Evolutionary conservation across 2,888 invertebrate genomes (phyloP).

Genomic region (Pristionchus exspectatus): DNA sequence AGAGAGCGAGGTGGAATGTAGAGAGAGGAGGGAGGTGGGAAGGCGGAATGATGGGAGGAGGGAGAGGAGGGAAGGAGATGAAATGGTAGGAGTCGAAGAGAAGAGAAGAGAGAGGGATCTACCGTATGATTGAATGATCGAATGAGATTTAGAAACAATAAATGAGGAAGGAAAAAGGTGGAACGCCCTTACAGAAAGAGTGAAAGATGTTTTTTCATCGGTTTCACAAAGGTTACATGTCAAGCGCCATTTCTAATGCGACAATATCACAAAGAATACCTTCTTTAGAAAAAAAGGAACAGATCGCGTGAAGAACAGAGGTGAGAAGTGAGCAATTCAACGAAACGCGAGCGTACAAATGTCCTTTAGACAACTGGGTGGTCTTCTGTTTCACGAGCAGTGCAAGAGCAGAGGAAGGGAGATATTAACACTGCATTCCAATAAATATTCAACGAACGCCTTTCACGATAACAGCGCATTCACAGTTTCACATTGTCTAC

Average conservation of each 20-base stretch:
- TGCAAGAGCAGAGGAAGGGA: background rate
- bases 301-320: too few relatives aligned
- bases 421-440: too few relatives aligned
- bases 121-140: background rate
- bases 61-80: conserved; percentile 54
- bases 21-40: conserved; percentile 25
- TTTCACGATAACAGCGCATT: too few relatives aligned
- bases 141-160: background rate
- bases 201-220: background rate
- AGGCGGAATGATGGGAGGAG: conserved; percentile 56
- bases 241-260: background rate
- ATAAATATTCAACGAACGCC: too few relatives aligned
- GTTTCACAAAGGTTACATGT: background rate
- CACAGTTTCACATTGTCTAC: too few relatives aligned
- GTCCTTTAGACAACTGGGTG: background rate
- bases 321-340: too few relatives aligned
- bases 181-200: too few relatives aligned
- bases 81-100: conserved; percentile 18
- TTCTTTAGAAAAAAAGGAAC: too few relatives aligned
- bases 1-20: conserved; percentile 23
- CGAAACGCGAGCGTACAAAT: too few relatives aligned
- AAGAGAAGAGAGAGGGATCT: background rate
- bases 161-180: too few relatives aligned
- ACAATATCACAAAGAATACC: too few relatives aligned
- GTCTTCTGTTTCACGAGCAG: background rate